These are phyloP conservation scores for Catocala sponsa DNA, from an alignment of 2,888 invertebrate genomes.

Conservation along the genomic window DNA sequence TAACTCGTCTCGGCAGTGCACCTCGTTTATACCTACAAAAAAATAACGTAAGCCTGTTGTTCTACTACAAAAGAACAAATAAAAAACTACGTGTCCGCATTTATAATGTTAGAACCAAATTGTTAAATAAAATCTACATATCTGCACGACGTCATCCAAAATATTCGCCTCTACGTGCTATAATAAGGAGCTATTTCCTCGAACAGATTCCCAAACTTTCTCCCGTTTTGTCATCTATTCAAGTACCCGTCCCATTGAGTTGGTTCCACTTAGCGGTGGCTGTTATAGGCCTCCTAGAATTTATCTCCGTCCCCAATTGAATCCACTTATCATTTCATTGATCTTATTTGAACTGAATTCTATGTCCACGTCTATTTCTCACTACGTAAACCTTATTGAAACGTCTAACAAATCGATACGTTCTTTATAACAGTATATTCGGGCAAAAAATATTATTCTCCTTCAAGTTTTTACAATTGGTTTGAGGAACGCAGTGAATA, in stretches of 20 bases:
- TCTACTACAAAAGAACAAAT: no score
- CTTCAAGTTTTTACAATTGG: no score
- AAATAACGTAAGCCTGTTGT: neutral
- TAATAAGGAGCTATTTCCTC: neutral
- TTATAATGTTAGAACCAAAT: no score
- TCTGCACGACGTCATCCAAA: neutral
- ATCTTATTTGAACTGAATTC: slow-evolving; percentile 79
- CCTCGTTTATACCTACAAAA: no score
- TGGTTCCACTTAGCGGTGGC: neutral
- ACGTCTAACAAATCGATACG: neutral
- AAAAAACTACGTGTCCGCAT: no score
- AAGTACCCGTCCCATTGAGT: neutral
- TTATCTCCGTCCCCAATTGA: slow-evolving; percentile 4
- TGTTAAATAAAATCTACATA: no score
- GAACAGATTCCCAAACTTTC: neutral
- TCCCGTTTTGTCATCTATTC: neutral
- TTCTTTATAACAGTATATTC: no score
- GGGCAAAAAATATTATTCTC: no score
- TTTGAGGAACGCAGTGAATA: no score
- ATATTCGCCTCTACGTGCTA: neutral
- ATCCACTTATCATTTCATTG: slow-evolving; percentile 9
- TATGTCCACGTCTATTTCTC: slow-evolving; percentile 67
- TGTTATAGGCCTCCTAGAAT: slow-evolving; percentile 10
- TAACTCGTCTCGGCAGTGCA: no score
- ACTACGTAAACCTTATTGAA: neutral